These are phyloP conservation scores for Austrofundulus limnaeus DNA, from an alignment of 2,113 vertebrate species.

Conservation along the genomic window DNA sequence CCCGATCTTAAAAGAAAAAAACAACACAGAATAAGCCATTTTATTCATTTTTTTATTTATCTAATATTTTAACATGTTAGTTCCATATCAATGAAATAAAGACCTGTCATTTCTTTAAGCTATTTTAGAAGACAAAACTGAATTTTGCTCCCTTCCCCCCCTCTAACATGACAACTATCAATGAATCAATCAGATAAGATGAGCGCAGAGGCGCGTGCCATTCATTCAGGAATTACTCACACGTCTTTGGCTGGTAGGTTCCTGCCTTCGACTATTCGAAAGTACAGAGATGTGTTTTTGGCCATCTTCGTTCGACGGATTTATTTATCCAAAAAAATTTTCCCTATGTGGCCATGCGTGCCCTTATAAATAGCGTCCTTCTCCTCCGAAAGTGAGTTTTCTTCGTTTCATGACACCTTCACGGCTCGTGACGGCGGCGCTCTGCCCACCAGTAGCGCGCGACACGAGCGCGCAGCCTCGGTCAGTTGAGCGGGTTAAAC, in stretches of 20 bases:
- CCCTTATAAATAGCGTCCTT: constrained; percentile 48
- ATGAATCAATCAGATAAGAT: constrained; percentile 1
- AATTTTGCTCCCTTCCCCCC: background rate
- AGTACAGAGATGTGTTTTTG: constrained; percentile 85
- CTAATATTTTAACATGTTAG: background rate
- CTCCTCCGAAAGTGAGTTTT: constrained; percentile 57
- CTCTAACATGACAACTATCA: background rate
- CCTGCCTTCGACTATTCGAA: constrained; percentile 89
- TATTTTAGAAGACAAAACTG: background rate
- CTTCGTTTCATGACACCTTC: constrained; percentile 66
- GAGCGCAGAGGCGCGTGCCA: constrained; percentile 12
- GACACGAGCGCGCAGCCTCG: constrained; percentile 31
- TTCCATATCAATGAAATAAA: background rate
- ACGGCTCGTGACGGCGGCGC: constrained; percentile 58
- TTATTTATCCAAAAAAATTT: constrained; percentile 37
- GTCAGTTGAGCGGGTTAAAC: constrained; percentile 18
- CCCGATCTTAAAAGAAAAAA: constrained; percentile 79
- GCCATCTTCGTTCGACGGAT: constrained; percentile 71
- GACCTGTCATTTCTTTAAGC: background rate
- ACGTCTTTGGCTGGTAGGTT: constrained; percentile 91
- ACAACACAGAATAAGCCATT: constrained; percentile 1
- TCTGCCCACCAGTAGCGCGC: constrained; percentile 61
- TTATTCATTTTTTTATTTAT: background rate
- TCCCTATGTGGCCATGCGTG: constrained; percentile 49
- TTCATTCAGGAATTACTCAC: constrained; percentile 77